Evolutionary conservation across 2,888 invertebrate genomes (phyloP).

Genomic region (Epinotia demarniana): DNA sequence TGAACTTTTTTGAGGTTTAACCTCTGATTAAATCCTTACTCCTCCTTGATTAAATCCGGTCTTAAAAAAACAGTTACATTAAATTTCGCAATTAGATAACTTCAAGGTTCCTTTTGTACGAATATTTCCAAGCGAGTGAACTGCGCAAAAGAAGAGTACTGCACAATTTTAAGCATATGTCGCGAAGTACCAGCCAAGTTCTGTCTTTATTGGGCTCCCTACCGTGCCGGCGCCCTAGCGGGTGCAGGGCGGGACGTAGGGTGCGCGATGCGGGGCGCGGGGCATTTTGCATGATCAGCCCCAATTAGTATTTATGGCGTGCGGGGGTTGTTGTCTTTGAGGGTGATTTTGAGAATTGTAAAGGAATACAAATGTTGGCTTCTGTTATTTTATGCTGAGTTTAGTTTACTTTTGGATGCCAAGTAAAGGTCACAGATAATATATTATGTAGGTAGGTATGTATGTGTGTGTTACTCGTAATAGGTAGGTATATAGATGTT

Average conservation of each 20-base stretch:
- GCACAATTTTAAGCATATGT: conserved; percentile 34
- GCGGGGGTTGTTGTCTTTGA: conserved; percentile 43
- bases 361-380: conserved; percentile 21
- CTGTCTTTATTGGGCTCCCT: conserved; percentile 22
- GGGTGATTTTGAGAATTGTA: conserved; percentile 26
- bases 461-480: not conserved
- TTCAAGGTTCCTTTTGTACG: conserved; percentile 2
- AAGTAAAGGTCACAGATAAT: not conserved
- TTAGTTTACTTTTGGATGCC: not conserved
- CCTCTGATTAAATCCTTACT: no score
- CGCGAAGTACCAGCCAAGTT: conserved; percentile 25
- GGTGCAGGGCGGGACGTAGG: conserved; percentile 26
- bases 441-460: not conserved
- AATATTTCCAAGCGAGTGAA: conserved; percentile 3
- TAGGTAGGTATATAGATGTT: no score
- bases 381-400: not conserved
- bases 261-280: conserved; percentile 26
- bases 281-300: conserved; percentile 64
- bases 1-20: no score
- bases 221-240: conserved; percentile 17
- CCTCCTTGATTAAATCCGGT: no score
- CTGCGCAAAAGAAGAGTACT: conserved; percentile 1
- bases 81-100: not conserved
- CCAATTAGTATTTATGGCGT: conserved; percentile 56
- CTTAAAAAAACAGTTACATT: no score